Conservation (phyloP, 2,797 vertebrate species). For the Uromys caudimaculatus region DNA sequence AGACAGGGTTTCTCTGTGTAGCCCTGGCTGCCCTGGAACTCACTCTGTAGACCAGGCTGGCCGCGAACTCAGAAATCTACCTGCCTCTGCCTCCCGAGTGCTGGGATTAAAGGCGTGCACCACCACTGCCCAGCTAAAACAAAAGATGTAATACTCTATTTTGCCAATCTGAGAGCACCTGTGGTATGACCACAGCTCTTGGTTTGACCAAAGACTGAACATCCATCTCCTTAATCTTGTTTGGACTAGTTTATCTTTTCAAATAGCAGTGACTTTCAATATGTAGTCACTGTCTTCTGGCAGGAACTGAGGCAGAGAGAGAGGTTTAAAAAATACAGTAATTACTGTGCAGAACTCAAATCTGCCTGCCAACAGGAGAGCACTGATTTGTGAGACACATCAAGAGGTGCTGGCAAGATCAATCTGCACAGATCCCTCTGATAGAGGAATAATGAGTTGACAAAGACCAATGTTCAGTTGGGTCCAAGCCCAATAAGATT, state of each 20-base stretch:
- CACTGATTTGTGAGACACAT: constrained; percentile 91
- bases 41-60: no score
- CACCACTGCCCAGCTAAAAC: no score
- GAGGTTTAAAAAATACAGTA: constrained; percentile 81
- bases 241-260: constrained; percentile 84
- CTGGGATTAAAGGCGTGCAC: no score
- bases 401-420: constrained; percentile 90
- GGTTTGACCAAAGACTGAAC: constrained; percentile 67
- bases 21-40: no score
- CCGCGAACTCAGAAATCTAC: no score
- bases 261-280: constrained; percentile 86
- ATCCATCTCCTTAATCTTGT: constrained; percentile 82
- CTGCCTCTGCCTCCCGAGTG: no score
- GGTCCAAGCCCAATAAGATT: constrained; percentile 90
- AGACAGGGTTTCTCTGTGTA: no score
- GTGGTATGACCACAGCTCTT: constrained; percentile 73
- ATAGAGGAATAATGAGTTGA: constrained; percentile 91
- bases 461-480: constrained; percentile 90
- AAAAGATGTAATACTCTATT: constrained; percentile 65
- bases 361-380: constrained; percentile 90
- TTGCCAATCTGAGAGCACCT: constrained; percentile 61
- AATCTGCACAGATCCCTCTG: constrained; percentile 89
- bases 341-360: constrained; percentile 90
- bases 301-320: constrained; percentile 34
- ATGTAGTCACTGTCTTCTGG: constrained; percentile 86